These are phyloP conservation scores for Arothron firmamentum DNA, from an alignment of 2,113 vertebrate genomes.

Conservation along the genomic window DNA sequence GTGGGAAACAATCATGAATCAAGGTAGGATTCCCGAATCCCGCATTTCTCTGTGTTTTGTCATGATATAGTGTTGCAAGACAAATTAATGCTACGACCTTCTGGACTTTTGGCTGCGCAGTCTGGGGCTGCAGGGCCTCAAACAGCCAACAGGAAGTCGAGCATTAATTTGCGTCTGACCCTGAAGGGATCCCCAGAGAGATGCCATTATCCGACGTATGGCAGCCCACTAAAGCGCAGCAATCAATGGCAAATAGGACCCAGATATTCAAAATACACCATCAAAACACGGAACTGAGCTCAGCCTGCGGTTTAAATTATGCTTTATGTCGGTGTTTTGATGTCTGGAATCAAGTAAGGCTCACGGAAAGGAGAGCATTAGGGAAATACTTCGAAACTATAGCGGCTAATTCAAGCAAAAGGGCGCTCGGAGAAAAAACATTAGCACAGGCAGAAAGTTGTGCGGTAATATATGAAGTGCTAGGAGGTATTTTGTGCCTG, in stretches of 20 bases:
- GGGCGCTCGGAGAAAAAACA: slow-evolving; percentile 27
- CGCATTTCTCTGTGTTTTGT: slow-evolving; percentile 15
- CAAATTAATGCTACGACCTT: slow-evolving; percentile 5
- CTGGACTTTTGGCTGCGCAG: slow-evolving; percentile 25
- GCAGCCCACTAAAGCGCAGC: slow-evolving; percentile 45
- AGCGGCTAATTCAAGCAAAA: too few relatives aligned
- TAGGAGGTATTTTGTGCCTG: slow-evolving; percentile 39
- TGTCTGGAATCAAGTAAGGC: slow-evolving; percentile 35
- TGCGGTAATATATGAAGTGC: slow-evolving; percentile 38
- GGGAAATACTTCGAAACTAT: background rate
- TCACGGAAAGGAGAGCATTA: slow-evolving; percentile 12
- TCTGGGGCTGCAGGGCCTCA: slow-evolving; percentile 43
- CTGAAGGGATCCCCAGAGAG: slow-evolving; percentile 71
- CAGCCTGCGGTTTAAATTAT: slow-evolving; percentile 33
- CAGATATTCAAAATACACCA: slow-evolving; percentile 55
- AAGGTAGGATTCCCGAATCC: background rate
- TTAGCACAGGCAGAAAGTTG: slow-evolving; percentile 30
- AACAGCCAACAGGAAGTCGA: slow-evolving; percentile 65
- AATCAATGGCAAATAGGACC: slow-evolving; percentile 61
- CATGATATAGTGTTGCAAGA: slow-evolving; percentile 1
- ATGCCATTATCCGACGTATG: slow-evolving; percentile 68
- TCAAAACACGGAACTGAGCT: slow-evolving; percentile 39
- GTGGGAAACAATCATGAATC: background rate
- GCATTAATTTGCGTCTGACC: slow-evolving; percentile 72
- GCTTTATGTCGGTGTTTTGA: slow-evolving; percentile 42